Evolutionary conservation across 2,113 vertebrate genomes (phyloP).

Genomic region (Rhizomys pruinosus): DNA sequence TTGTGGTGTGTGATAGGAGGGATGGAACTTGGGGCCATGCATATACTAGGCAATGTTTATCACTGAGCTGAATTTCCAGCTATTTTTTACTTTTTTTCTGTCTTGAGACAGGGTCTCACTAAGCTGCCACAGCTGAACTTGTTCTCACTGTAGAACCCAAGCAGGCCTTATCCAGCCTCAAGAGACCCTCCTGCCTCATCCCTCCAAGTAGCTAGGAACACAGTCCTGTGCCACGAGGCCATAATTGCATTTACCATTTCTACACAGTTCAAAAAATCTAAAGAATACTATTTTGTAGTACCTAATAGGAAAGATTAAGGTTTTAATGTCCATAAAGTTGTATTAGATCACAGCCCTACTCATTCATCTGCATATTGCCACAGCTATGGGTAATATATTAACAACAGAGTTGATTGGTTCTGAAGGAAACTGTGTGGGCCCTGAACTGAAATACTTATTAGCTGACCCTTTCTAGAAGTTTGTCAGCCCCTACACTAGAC

Average conservation of each 20-base stretch:
- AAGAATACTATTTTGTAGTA: not conserved
- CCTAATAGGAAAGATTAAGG: not conserved
- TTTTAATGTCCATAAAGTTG: not conserved
- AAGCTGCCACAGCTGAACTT: not conserved
- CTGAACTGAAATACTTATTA: not conserved
- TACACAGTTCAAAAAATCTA: constrained; percentile 8
- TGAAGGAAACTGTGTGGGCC: not conserved
- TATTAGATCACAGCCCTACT: not conserved
- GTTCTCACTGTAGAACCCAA: not conserved
- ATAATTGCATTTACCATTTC: not conserved
- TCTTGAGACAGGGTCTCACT: not conserved
- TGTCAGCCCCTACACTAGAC: not conserved
- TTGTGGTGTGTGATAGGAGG: not conserved
- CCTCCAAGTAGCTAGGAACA: not conserved
- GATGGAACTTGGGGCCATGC: not conserved
- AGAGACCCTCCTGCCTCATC: not conserved
- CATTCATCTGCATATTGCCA: not conserved
- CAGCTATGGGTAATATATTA: not conserved
- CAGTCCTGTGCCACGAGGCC: not conserved
- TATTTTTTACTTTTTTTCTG: not conserved
- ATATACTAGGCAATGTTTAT: not conserved
- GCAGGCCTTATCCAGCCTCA: not conserved
- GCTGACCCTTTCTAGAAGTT: not conserved
- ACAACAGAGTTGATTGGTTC: not conserved
- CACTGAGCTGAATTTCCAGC: not conserved